These are phyloP conservation scores for Phataginus tetradactyla DNA, from an alignment of 2,797 vertebrate genomes.

Conservation along the genomic window DNA sequence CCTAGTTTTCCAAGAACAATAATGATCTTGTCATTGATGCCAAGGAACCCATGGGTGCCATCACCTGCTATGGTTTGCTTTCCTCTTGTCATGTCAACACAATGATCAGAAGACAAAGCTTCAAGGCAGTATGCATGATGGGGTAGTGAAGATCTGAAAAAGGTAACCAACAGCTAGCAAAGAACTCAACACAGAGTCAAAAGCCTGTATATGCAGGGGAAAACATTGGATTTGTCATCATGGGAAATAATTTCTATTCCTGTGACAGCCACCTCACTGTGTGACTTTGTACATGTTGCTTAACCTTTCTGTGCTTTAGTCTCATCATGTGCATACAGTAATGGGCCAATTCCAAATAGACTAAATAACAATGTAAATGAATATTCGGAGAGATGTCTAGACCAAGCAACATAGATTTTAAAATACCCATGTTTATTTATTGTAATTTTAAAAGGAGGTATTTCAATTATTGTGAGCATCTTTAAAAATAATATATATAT, in stretches of 20 bases:
- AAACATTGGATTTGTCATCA: background rate
- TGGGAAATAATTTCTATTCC: background rate
- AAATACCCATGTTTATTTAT: conserved; percentile 3
- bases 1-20: background rate
- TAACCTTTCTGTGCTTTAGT: background rate
- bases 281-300: background rate
- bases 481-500: background rate
- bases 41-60: background rate
- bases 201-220: background rate
- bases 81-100: background rate
- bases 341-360: background rate
- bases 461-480: background rate
- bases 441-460: conserved; percentile 8
- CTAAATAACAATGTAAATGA: background rate
- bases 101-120: background rate
- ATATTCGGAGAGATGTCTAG: background rate
- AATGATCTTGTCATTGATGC: background rate
- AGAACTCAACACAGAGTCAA: background rate
- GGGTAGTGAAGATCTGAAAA: background rate
- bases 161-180: background rate
- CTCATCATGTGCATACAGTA: background rate
- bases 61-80: background rate
- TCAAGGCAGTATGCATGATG: background rate
- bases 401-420: background rate
- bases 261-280: background rate